Evolutionary conservation across 2,797 vertebrate species (phyloP), one percentile per base, ranked within the genome.

Genomic region (Phoebastria nigripes): DNA sequence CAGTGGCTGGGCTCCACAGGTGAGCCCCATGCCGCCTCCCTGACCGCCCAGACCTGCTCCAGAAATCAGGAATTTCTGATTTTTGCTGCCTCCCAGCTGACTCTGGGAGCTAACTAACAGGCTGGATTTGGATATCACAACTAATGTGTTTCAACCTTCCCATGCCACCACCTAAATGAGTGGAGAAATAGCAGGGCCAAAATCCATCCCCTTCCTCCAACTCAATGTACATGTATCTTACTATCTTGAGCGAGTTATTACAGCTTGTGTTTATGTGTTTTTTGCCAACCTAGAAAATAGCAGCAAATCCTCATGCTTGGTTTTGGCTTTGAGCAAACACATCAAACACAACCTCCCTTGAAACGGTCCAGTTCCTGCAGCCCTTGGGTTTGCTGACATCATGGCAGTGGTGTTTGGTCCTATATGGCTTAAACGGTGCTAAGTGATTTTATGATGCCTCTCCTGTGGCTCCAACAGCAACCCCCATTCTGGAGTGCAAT

Each of bases 201-300:
- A 95, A 55, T 46, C 54, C 62, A 56, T n/a, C 25, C 39, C 8
- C 21, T 66, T 49, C 55, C 39, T 82, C 20, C 55, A 24, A 47
- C 12, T 73, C 22, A 0, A 1, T 4, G 15, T 39, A 37, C 26
- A 22, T 9, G 1, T 37, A 9, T 70, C 65, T 86, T 41, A 9
- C 44, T 44, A 1, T 37, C 35, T 88, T 6, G 0, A 86, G 37
- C n/a, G 74, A 87, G 87, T 85, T 72, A 76, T 87, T 93, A 21
- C 91, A 95, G 87, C 81, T 44, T 91, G 89, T 91, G 90, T 77
- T 90, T 90, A 35, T 49, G 42, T 46, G 31, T 0, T 21, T 80
- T 90, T 42, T 76, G 70, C 66, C 90, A 96, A 54, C 77, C 33
- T 39, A 82, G 73, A 87, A 92, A 94, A 85, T 41, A 90, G 71